Percentiles rank a stretch among this genome's conserved stretches.
phyloP scores from a whole-genome alignment of 1,140 invertebrate species.

The Diachasma alloeum region DNA sequence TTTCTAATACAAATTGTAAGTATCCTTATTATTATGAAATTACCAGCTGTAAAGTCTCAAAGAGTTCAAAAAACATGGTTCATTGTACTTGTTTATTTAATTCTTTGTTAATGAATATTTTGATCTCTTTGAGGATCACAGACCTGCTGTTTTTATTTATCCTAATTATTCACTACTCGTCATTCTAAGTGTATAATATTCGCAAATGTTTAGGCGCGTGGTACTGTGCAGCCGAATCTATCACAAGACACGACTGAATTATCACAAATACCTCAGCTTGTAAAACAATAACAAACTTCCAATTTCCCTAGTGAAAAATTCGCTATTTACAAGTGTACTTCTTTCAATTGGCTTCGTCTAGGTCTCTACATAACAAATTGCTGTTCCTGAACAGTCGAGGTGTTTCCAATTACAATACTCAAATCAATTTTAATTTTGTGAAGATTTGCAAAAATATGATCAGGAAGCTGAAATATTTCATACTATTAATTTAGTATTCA shows the following conservation, averaged over 20 bases:
- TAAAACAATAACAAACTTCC: background rate
- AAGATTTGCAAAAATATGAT: no score
- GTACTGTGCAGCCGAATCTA: background rate
- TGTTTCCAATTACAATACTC: background rate
- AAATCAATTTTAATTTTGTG: background rate
- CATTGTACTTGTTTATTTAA: conserved; percentile 20
- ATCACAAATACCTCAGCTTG: conserved; percentile 16
- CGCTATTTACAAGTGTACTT: background rate
- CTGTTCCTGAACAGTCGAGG: background rate
- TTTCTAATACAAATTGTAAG: conserved; percentile 23
- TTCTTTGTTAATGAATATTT: background rate
- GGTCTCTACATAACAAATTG: background rate
- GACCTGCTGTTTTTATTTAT: background rate
- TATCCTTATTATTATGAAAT: conserved; percentile 8
- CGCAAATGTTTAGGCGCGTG: background rate
- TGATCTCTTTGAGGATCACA: conserved; percentile 18
- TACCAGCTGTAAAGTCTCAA: conserved; percentile 4
- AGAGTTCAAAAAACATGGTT: background rate
- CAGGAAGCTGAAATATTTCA: no score
- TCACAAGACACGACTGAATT: background rate
- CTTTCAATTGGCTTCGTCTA: background rate
- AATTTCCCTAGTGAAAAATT: background rate
- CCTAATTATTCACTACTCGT: background rate
- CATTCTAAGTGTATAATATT: conserved; percentile 4
- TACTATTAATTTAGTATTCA: no score